A percentile compares a stretch with the other conserved stretches of the same genome.
Conservation (phyloP, 2,797 vertebrate species). For the Enteromius radiatus region DNA sequence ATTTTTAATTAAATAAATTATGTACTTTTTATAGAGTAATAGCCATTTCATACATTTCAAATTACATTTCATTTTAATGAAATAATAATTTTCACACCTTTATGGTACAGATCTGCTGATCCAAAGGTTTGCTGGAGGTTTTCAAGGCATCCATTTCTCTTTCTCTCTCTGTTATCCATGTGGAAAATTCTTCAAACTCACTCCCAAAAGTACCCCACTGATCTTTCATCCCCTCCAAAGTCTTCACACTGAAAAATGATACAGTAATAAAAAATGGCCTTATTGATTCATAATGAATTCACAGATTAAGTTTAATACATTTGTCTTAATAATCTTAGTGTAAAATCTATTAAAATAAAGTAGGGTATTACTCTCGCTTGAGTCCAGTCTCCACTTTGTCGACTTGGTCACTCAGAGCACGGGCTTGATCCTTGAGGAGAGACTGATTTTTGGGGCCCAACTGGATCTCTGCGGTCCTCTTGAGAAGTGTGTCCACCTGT, state of each 20-base stretch:
- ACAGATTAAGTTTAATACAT: not conserved
- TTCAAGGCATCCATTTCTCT: conserved; percentile 86
- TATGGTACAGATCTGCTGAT: conserved; percentile 85
- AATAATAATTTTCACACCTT: conserved; percentile 77
- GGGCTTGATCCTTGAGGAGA: conserved; percentile 84
- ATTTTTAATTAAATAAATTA: not conserved
- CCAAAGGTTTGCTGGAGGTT: conserved; percentile 78
- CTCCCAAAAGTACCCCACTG: conserved; percentile 91
- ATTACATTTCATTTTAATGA: not conserved
- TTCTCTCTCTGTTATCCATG: conserved; percentile 93
- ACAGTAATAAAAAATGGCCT: not conserved
- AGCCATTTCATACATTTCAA: not conserved
- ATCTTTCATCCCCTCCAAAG: conserved; percentile 88
- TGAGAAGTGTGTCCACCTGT: conserved; percentile 86
- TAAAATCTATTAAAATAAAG: not conserved
- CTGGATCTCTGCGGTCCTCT: conserved; percentile 90
- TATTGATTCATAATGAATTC: not conserved
- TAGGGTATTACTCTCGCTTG: conserved; percentile 86
- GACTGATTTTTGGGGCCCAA: conserved; percentile 88
- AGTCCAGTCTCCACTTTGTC: conserved; percentile 85
- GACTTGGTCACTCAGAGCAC: conserved; percentile 85
- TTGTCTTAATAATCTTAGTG: not conserved
- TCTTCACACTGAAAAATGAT: conserved; percentile 83
- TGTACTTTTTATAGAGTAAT: not conserved
- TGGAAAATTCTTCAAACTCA: conserved; percentile 87